Conservation (phyloP, 2,113 vertebrate genomes). For the Daboia siamensis region DNA sequence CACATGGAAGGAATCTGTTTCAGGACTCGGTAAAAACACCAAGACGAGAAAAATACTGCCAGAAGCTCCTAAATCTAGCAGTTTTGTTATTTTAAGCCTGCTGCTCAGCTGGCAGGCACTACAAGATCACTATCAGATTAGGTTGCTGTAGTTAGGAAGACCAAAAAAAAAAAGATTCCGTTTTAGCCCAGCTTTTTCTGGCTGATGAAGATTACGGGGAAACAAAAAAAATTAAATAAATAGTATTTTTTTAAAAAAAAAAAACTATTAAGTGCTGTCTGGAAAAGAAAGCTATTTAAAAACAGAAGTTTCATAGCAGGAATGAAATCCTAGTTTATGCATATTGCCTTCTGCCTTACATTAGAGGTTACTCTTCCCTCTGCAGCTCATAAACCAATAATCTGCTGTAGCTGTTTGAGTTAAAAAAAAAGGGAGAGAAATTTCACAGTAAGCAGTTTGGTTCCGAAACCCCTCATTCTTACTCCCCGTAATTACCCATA, state of each 20-base stretch:
- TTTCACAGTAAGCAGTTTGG: neutral
- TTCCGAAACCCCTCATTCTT: neutral
- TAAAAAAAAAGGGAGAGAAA: neutral
- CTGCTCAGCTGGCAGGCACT: neutral
- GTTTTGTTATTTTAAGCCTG: neutral
- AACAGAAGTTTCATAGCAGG: constrained; percentile 2
- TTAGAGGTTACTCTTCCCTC: neutral
- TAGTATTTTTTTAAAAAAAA: neutral
- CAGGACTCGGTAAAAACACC: neutral
- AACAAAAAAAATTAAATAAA: neutral
- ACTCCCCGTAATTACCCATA: neutral
- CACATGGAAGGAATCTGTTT: neutral
- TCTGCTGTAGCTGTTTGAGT: neutral
- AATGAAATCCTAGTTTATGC: neutral
- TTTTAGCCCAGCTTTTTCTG: neutral
- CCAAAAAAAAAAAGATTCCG: neutral
- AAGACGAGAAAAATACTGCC: neutral
- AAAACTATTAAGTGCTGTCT: neutral
- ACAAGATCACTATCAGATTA: neutral
- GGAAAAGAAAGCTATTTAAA: neutral
- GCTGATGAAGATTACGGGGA: neutral
- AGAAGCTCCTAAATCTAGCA: neutral
- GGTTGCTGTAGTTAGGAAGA: neutral
- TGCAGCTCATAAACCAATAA: neutral
- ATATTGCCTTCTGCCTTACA: neutral